Conservation (phyloP, 2,113 vertebrate genomes). For the Myotis yumanensis region DNA sequence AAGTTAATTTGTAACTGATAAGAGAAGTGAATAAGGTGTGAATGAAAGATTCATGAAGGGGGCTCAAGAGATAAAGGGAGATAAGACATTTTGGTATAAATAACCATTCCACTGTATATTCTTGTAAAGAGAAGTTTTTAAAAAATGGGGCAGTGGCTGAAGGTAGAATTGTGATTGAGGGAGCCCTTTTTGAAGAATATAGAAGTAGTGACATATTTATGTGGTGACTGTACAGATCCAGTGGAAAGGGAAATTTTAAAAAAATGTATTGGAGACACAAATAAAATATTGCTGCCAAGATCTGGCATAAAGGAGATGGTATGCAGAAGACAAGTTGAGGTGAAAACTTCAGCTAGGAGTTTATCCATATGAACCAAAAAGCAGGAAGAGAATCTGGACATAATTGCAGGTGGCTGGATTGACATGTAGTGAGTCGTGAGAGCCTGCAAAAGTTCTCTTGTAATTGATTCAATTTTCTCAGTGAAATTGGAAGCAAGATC, state of each 20-base stretch:
- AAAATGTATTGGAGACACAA: background rate
- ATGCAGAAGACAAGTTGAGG: background rate
- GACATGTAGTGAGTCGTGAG: background rate
- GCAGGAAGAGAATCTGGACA: background rate
- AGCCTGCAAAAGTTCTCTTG: background rate
- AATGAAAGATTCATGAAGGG: background rate
- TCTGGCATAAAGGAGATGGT: background rate
- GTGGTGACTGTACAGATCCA: background rate
- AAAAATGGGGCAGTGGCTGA: background rate
- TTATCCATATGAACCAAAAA: background rate
- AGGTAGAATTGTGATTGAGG: background rate
- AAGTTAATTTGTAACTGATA: background rate
- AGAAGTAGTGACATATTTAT: background rate
- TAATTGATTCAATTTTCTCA: background rate
- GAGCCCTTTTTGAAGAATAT: background rate
- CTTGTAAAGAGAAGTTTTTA: background rate
- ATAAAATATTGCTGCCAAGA: background rate
- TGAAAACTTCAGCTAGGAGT: background rate
- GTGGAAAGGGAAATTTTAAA: background rate
- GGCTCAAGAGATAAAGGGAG: background rate
- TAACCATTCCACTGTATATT: background rate
- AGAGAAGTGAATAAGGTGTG: fast-evolving
- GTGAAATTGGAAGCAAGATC: background rate
- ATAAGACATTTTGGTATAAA: background rate
- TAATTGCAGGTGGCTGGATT: background rate